Evolutionary conservation across 2,113 vertebrate genomes (phyloP).

Genomic region (Notarius quadriscutis): DNA sequence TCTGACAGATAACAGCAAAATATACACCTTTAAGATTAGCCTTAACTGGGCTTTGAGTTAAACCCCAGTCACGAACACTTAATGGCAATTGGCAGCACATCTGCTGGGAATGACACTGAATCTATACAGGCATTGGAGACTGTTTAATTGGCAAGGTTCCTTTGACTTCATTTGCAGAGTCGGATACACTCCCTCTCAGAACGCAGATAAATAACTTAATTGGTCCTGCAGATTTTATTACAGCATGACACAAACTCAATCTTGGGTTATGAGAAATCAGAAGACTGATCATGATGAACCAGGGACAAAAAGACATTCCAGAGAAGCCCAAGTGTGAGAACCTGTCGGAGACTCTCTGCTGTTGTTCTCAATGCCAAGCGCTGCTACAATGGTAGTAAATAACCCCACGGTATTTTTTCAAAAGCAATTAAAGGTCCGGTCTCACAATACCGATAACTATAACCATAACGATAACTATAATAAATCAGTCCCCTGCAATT

Average conservation of each 20-base stretch:
- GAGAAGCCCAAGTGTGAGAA: neutral
- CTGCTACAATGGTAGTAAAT: no score
- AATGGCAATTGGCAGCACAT: conserved; percentile 15
- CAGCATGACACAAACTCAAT: neutral
- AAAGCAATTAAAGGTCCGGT: no score
- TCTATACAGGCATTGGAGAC: conserved; percentile 21
- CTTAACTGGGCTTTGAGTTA: neutral
- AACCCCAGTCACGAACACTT: conserved; percentile 14
- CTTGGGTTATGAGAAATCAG: neutral
- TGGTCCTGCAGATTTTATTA: neutral
- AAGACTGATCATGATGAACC: neutral
- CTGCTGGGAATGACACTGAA: neutral
- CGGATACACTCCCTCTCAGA: neutral
- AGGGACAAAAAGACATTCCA: neutral
- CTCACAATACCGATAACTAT: no score
- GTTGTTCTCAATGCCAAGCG: no score
- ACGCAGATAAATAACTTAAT: neutral
- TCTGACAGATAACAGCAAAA: conserved; percentile 40
- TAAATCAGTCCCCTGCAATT: no score
- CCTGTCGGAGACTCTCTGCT: no score
- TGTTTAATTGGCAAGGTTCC: neutral
- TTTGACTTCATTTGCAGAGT: neutral
- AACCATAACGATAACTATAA: no score
- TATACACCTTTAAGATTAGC: conserved; percentile 30
- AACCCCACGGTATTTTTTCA: no score